phyloP scores from a whole-genome alignment of 2,113 vertebrate genomes.

The Bos javanicus region DNA sequence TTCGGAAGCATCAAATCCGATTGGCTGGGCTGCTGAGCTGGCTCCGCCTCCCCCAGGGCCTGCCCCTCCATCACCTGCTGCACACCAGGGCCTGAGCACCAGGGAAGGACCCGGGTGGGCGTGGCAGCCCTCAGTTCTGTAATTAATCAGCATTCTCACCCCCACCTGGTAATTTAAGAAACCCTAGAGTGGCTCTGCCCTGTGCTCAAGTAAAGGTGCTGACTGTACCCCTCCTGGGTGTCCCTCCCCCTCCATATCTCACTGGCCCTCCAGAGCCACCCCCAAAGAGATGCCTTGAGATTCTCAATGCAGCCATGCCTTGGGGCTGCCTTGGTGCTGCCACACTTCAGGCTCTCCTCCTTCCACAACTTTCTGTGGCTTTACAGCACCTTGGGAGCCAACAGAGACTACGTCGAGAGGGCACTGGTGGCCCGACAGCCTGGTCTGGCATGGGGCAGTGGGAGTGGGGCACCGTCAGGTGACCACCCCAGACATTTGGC shows the following conservation, averaged over 20 bases:
- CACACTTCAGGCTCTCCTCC: background rate
- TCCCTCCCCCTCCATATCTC: background rate
- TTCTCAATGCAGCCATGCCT: slow-evolving; percentile 78
- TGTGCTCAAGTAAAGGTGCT: slow-evolving; percentile 78
- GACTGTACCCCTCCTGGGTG: slow-evolving; percentile 62
- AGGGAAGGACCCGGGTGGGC: slow-evolving; percentile 66
- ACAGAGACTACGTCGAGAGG: slow-evolving; percentile 66
- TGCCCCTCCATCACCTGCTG: background rate
- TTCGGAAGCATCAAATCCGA: slow-evolving; percentile 95
- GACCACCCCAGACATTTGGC: slow-evolving; percentile 82
- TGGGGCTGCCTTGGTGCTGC: slow-evolving; percentile 79
- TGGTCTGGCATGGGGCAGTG: slow-evolving; percentile 82
- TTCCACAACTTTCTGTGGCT: slow-evolving; percentile 54
- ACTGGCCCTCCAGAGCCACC: slow-evolving; percentile 41
- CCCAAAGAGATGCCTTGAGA: slow-evolving; percentile 78
- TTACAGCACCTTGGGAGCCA: background rate
- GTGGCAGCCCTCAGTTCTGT: slow-evolving; percentile 80
- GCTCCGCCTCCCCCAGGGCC: background rate
- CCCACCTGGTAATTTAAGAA: slow-evolving; percentile 77
- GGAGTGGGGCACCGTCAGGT: slow-evolving; percentile 84
- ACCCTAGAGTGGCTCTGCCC: slow-evolving; percentile 37
- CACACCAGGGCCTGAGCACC: background rate
- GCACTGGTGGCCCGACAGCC: slow-evolving; percentile 91
- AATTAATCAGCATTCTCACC: slow-evolving; percentile 58
- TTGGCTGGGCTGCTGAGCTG: slow-evolving; percentile 94